Base-by-base conservation (phyloP, 2,888 invertebrate species). In the Hartigia nigra region DNA sequence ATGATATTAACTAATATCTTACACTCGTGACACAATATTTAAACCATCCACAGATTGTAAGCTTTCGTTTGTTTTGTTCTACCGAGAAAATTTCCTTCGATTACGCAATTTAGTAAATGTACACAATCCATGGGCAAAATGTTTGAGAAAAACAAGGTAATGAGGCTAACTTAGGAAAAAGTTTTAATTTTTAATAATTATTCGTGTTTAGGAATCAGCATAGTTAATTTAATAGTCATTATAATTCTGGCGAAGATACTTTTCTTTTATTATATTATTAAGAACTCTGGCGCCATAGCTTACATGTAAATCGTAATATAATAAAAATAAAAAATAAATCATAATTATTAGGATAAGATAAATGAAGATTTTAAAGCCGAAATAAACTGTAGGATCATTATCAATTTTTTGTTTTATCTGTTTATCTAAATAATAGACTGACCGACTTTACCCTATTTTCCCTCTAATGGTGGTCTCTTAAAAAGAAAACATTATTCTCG, bases 401-500 rank as follows among this genome's bases (percentile, higher is more conserved):
- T 23, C 12, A 1, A 34, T 35, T 5, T 35, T 23, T 74, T n/a
- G 36, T 74, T 35, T 23, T 23, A 1, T 23, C 14, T 23, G 23
- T 32, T 74, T 74, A 31, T 9, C 9, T 36, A 23, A 12, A 36
- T 35, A 23, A 23, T 12, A 31, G 23, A 35, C 74, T 35, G 74
- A 14, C n/a, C n/a, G 3, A 23, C 3, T 23, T 35, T 23, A 23
- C 9, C 4, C 23, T 14, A 9, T 23, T 55, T 14, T 23, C 39
- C 14, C 55, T 34, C 1, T 39, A 39, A 39, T 39, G 9, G 39
- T 23, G 39, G 14, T 12, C 37, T 14, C 4, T 39, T 39, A 5
- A 14, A 14, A 14, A 4, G 12, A 80, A 12, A 79, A 78, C 81
- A 81, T 84, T 79, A 79, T 79, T 78, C 79, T 75, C 80, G 69